Percentiles rank a stretch among this genome's conserved stretches.
These are phyloP conservation scores for Bicyclus anynana DNA, from an alignment of 1,140 invertebrate species.

Conservation along the genomic window DNA sequence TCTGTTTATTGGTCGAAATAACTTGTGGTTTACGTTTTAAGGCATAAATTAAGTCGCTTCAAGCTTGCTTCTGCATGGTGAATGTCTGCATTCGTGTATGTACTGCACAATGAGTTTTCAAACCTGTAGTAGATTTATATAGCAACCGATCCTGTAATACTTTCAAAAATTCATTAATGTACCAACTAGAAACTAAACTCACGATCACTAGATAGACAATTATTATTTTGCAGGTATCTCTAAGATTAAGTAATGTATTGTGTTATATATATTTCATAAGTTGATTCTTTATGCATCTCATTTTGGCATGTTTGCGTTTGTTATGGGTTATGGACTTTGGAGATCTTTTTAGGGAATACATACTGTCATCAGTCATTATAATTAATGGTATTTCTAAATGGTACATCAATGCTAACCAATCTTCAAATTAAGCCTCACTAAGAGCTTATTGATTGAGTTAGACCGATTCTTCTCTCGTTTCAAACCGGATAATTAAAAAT, in stretches of 20 bases:
- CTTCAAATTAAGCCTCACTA: background rate
- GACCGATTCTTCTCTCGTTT: background rate
- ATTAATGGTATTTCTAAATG: background rate
- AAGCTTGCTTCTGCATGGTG: conserved; percentile 35
- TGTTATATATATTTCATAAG: too few relatives aligned
- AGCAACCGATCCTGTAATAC: background rate
- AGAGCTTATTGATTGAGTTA: background rate
- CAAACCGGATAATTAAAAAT: conserved; percentile 11
- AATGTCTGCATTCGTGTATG: conserved; percentile 28
- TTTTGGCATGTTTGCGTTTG: background rate
- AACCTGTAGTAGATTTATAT: conserved; percentile 3
- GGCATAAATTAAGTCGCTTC: conserved; percentile 16
- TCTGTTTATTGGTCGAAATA: conserved; percentile 9
- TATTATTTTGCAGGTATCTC: too few relatives aligned
- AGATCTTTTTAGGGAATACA: background rate
- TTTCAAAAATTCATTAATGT: background rate
- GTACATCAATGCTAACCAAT: background rate
- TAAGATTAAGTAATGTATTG: too few relatives aligned
- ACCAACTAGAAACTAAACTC: background rate
- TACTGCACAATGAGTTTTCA: conserved; percentile 14
- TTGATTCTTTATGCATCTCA: conserved; percentile 11
- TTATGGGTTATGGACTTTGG: background rate
- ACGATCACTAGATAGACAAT: background rate
- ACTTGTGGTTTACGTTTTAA: conserved; percentile 10
- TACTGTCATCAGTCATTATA: too few relatives aligned